Evolutionary conservation across 2,888 invertebrate genomes (phyloP).

Genomic region (Aleiodes testaceus): DNA sequence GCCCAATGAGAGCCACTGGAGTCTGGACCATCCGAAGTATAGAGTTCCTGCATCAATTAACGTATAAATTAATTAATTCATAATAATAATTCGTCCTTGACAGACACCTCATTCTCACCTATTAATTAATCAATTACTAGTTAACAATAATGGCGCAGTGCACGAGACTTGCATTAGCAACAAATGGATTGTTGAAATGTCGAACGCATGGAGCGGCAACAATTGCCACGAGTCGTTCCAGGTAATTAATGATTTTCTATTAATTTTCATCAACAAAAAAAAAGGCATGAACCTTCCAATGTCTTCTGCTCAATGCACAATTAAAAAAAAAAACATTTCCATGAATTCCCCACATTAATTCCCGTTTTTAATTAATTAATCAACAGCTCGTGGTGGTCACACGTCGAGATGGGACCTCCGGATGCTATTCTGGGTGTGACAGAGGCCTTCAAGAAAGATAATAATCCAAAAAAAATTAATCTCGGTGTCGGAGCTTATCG

Average conservation of each 20-base stretch:
- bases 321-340: too few species aligned
- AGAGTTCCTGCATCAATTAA: too few species aligned
- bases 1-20: too few species aligned
- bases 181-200: not conserved
- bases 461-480: conserved; percentile 95
- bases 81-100: too few species aligned
- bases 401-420: conserved; percentile 97
- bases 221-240: conserved; percentile 13
- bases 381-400: conserved; percentile 87
- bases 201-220: conserved; percentile 37
- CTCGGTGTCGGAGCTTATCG: conserved; percentile 97
- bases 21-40: too few species aligned
- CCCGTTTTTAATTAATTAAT: conserved; percentile 4
- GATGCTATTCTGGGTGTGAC: conserved; percentile 98
- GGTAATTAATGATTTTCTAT: not conserved
- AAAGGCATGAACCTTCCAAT: too few species aligned
- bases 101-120: not conserved
- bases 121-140: not conserved
- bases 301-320: conserved; percentile 18
- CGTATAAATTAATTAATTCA: too few species aligned
- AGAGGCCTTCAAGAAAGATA: conserved; percentile 94
- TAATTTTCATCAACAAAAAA: too few species aligned
- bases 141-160: conserved; percentile 15
- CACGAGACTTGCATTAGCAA: not conserved
- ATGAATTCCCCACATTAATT: not conserved